Evolutionary conservation across 2,888 invertebrate species (phyloP).

Genomic region (Syritta pipiens): DNA sequence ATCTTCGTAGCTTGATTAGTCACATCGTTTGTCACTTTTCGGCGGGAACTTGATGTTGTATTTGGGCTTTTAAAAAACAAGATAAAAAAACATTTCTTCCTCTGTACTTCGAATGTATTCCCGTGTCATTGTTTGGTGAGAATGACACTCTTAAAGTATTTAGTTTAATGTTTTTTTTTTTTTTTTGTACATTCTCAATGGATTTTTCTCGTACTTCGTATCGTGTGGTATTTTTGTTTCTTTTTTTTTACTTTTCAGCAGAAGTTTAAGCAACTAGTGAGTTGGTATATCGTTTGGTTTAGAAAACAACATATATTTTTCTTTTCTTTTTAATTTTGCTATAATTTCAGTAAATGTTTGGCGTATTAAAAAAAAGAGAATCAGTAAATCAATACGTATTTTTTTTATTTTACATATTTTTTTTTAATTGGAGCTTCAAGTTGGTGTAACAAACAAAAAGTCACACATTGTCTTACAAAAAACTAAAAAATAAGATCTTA

Average conservation of each 20-base stretch:
- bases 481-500: neutral
- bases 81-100: neutral
- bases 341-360: constrained; percentile 67
- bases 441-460: constrained; percentile 56
- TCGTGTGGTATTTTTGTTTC: neutral
- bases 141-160: constrained; percentile 5
- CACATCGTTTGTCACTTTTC: constrained; percentile 41
- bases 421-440: constrained; percentile 60
- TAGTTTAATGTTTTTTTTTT: neutral
- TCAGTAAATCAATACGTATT: constrained; percentile 6
- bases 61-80: constrained; percentile 17
- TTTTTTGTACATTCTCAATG: constrained; percentile 18
- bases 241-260: constrained; percentile 59
- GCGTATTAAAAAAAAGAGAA: constrained; percentile 21
- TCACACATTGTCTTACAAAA: constrained; percentile 41
- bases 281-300: constrained; percentile 46
- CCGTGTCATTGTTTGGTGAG: neutral
- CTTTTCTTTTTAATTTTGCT: constrained; percentile 61
- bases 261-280: constrained; percentile 53
- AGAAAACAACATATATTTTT: constrained; percentile 25
- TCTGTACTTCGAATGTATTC: neutral
- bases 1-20: constrained; percentile 7
- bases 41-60: constrained; percentile 6
- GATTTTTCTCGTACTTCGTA: constrained; percentile 40
- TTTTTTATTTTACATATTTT: constrained; percentile 31